Base-by-base conservation (phyloP, 2,888 invertebrate species). In the Drosophila diplacantha region DNA sequence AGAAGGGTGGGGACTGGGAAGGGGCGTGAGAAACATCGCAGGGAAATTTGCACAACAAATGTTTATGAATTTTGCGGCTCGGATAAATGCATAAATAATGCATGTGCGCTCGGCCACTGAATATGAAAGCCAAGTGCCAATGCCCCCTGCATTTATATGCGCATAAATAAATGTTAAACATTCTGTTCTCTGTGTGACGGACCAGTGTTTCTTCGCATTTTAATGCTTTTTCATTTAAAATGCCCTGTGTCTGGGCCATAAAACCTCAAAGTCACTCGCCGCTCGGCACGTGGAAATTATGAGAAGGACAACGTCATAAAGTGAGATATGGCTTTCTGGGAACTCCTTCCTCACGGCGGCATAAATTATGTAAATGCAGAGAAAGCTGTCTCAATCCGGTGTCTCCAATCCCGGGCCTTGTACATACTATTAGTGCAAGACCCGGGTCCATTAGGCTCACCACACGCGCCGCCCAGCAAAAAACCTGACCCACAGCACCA, bases 1-100 rank as follows among this genome's bases (percentile, higher is more conserved):
- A 20, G 53, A 11, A 16, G 60, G 49, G 16, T 18, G 24, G 38
- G 35, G 18, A 8, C 29, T 20, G 18, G 29, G 29, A 22, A n/a
- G 70, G 75, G 75, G 77, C 82, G 85, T 83, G 82, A 77, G 82
- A 83, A 81, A 71, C 57, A 74, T 54, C 41, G 65, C 49, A 29
- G 34, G 51, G 49, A 81, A 85, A 86, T 86, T 86, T 86, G 85
- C 86, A 86, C 86, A 86, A 86, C 86, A 86, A 86, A 86, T 86
- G 83, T 82, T 75, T 78, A 86, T 86, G 86, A 84, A 78, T 85
- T 84, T 81, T 63, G 50, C 41, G 39, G 43, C 39, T 9, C 26
- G 63, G 38, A 73, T 69, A 76, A 70, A 78, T 78, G 71, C 77
- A 78, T 82, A 80, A 76, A 74, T 82, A 76, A 72, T 44, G 49